Percentiles rank a stretch among this genome's conserved stretches.
These are phyloP conservation scores for Pocillopora verrucosa DNA, from an alignment of 64 coral and sea anemone genomes.

Conservation along the genomic window DNA sequence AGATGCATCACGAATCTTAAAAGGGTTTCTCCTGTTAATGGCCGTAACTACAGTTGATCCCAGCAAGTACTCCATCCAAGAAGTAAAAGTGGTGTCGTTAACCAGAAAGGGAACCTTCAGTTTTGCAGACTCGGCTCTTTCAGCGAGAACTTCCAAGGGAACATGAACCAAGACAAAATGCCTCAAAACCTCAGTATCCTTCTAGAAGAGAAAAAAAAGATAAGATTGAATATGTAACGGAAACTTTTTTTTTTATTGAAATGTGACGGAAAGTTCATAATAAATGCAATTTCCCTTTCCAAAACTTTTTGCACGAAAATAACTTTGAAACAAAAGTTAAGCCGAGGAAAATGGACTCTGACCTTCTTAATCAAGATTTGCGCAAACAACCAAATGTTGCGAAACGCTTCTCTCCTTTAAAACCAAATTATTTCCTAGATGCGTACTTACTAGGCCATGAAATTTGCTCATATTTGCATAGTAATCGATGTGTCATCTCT, in stretches of 20 bases:
- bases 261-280: neutral
- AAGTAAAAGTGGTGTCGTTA: conserved; percentile 20
- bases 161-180: conserved; percentile 66
- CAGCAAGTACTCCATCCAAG: conserved; percentile 26
- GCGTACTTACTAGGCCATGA: too few species aligned
- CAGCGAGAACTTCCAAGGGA: conserved; percentile 62
- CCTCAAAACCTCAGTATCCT: neutral
- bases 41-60: conserved; percentile 31
- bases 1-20: neutral
- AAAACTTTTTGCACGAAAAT: too few species aligned
- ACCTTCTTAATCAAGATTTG: too few species aligned
- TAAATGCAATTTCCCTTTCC: neutral
- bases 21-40: neutral
- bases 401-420: too few species aligned
- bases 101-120: conserved; percentile 56
- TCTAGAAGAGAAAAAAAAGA: neutral
- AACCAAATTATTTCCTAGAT: too few species aligned
- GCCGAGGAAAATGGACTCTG: too few species aligned
- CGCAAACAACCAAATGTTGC: too few species aligned
- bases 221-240: neutral
- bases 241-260: neutral
- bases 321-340: too few species aligned
- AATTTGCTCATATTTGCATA: too few species aligned
- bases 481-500: too few species aligned
- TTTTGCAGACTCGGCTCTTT: conserved; percentile 57